Evolutionary conservation across 2,888 invertebrate species (phyloP).

Genomic region (Malachius bipustulatus): DNA sequence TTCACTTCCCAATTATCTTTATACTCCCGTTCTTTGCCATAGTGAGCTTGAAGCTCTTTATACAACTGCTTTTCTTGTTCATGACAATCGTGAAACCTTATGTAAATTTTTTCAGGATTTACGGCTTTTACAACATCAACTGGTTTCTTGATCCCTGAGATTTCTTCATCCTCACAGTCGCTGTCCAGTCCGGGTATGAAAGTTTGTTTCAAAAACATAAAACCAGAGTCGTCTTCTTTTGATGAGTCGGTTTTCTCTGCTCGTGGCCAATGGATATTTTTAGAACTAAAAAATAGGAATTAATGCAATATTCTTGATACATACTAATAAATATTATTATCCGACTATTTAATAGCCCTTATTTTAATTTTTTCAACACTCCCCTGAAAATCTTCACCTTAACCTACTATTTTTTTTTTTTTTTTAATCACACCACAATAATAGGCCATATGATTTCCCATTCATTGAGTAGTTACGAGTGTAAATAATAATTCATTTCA

Average conservation of each 20-base stretch:
- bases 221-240: slow-evolving; percentile 15
- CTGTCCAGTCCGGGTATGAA: slow-evolving; percentile 12
- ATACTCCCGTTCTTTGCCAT: slow-evolving; percentile 15
- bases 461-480: too few species aligned
- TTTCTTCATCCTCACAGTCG: slow-evolving; percentile 17
- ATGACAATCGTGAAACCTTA: slow-evolving; percentile 34
- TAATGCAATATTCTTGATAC: slow-evolving; percentile 5
- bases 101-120: slow-evolving; percentile 28
- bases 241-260: slow-evolving; percentile 9
- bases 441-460: too few species aligned
- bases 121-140: slow-evolving; percentile 26
- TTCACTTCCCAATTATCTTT: slow-evolving; percentile 19
- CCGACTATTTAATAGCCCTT: too few species aligned
- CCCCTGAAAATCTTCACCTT: too few species aligned
- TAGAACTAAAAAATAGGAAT: slow-evolving; percentile 22
- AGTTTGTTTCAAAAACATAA: slow-evolving; percentile 2
- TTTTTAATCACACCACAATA: too few species aligned
- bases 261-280: slow-evolving; percentile 37
- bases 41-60: slow-evolving; percentile 24
- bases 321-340: slow-evolving; percentile 3
- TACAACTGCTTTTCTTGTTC: slow-evolving; percentile 18
- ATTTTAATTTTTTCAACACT: too few species aligned
- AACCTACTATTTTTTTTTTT: too few species aligned
- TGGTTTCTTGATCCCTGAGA: slow-evolving; percentile 18
- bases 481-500: too few species aligned